A percentile compares a stretch with the other conserved stretches of the same genome.
phyloP scores from a whole-genome alignment of 2,888 invertebrate genomes.

The Lissonota sp. region DNA sequence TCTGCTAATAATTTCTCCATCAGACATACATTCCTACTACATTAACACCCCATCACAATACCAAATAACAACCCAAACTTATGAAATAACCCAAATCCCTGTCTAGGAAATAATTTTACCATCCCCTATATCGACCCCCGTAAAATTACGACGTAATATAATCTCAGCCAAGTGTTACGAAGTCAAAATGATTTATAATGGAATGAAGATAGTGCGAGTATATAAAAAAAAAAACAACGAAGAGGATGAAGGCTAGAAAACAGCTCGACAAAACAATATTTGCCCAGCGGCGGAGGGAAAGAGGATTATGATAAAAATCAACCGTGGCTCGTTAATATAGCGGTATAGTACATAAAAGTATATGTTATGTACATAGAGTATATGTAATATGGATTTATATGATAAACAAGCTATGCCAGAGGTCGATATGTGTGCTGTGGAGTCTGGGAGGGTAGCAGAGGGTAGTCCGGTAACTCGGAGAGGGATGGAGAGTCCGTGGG shows the following conservation, averaged over 20 bases:
- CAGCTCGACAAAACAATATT: conserved; percentile 46
- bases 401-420: conserved; percentile 30
- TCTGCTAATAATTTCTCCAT: too few species aligned
- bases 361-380: background rate
- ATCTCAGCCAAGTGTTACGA: conserved; percentile 26
- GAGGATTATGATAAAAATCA: conserved; percentile 40
- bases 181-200: conserved; percentile 16
- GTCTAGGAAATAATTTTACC: too few species aligned
- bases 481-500: conserved; percentile 33
- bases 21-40: too few species aligned
- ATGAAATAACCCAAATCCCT: too few species aligned
- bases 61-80: too few species aligned
- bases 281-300: background rate
- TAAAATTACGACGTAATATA: background rate
- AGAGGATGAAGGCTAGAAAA: conserved; percentile 7
- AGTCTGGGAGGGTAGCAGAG: conserved; percentile 26
- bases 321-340: conserved; percentile 40
- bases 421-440: conserved; percentile 10
- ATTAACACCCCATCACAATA: too few species aligned
- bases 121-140: background rate
- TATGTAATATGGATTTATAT: conserved; percentile 22
- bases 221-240: background rate
- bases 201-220: background rate
- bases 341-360: conserved; percentile 15
- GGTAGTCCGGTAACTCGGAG: conserved; percentile 27